phyloP scores from a whole-genome alignment of 2,113 vertebrate genomes.

The Syrrhaptes paradoxus region DNA sequence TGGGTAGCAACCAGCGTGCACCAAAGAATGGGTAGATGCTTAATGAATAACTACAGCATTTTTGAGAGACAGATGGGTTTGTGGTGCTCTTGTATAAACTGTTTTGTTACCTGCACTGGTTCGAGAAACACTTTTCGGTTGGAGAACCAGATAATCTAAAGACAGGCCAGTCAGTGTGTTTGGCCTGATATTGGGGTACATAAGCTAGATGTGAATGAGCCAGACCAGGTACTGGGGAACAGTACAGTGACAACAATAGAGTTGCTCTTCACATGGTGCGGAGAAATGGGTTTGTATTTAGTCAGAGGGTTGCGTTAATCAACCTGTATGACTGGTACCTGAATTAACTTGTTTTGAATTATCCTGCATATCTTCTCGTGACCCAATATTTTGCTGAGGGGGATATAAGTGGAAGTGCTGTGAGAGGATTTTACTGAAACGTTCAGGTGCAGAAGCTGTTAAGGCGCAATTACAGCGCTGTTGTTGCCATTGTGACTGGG shows the following conservation, averaged over 20 bases:
- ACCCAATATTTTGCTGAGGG: not conserved
- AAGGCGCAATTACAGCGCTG: not conserved
- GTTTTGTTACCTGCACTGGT: not conserved
- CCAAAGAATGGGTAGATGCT: not conserved
- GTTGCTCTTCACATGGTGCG: not conserved
- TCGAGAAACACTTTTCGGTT: not conserved
- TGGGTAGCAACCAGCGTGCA: not conserved
- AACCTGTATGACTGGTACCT: not conserved
- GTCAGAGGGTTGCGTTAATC: not conserved
- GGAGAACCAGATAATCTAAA: not conserved
- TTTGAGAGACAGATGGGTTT: not conserved
- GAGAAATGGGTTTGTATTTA: not conserved
- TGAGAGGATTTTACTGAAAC: not conserved
- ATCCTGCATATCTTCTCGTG: not conserved
- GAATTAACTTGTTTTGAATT: not conserved
- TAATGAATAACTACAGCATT: not conserved
- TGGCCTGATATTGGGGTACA: not conserved
- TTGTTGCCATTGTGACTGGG: not conserved
- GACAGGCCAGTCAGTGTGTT: not conserved
- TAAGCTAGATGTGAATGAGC: not conserved
- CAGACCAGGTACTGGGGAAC: not conserved
- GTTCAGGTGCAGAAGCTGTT: not conserved
- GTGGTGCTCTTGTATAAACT: not conserved
- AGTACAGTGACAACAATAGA: fast-evolving
- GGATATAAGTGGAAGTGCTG: not conserved